These are phyloP conservation scores for Eilema sororculum DNA, from an alignment of 2,888 invertebrate species.

Conservation along the genomic window DNA sequence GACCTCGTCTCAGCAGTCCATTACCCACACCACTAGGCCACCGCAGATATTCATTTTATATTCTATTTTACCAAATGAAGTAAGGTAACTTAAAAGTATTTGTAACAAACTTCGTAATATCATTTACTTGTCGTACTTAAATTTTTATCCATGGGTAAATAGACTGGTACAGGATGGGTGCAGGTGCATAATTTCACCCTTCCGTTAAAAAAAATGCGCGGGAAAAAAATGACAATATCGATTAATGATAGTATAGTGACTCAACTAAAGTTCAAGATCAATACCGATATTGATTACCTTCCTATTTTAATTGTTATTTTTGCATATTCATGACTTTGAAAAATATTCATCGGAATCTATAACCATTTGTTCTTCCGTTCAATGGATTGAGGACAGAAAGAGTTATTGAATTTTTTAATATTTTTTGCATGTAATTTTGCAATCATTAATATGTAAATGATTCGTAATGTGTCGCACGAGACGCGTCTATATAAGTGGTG, in stretches of 20 bases:
- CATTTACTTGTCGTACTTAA: background rate
- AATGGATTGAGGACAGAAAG: conserved; percentile 50
- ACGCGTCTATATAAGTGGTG: conserved; percentile 37
- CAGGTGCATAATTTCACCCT: conserved; percentile 40
- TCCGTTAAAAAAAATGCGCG: conserved; percentile 14
- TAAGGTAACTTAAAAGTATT: too few relatives aligned
- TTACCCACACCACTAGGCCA: too few relatives aligned
- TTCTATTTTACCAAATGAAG: too few relatives aligned
- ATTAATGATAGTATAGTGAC: conserved; percentile 70
- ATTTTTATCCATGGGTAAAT: background rate
- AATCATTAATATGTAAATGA: conserved; percentile 39
- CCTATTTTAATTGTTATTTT: conserved; percentile 75
- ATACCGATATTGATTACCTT: conserved; percentile 74
- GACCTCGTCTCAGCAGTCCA: too few relatives aligned
- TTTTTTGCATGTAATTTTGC: conserved; percentile 53
- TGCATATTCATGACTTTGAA: conserved; percentile 80
- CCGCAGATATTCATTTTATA: too few relatives aligned
- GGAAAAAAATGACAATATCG: conserved; percentile 17
- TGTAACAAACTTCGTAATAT: too few relatives aligned
- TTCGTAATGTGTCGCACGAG: background rate
- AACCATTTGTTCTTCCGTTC: conserved; percentile 45
- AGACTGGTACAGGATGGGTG: background rate
- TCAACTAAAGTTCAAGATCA: conserved; percentile 65
- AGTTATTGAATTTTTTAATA: conserved; percentile 32
- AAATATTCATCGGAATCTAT: conserved; percentile 49